Percentiles rank a stretch among this genome's conserved stretches.
phyloP scores from a whole-genome alignment of 1,140 invertebrate species.

The Hyposmocoma kahamanoa region DNA sequence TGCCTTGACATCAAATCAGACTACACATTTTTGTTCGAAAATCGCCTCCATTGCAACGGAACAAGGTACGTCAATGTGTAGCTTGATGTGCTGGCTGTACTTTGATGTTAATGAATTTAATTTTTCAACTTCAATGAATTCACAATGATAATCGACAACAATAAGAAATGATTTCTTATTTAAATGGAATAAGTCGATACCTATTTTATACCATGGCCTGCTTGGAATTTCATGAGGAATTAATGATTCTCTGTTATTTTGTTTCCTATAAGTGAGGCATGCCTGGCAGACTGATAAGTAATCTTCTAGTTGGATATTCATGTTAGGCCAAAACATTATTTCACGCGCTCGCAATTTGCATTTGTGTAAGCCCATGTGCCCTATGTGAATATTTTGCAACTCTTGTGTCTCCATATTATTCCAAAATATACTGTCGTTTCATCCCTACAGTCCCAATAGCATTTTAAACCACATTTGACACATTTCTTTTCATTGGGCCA shows the following conservation, averaged over 20 bases:
- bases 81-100: too few species aligned
- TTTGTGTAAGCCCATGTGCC: background rate
- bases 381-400: background rate
- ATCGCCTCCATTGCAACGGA: too few species aligned
- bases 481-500: background rate
- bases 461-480: background rate
- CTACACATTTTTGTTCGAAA: constrained; percentile 20
- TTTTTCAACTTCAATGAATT: constrained; percentile 30
- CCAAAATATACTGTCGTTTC: background rate
- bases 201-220: constrained; percentile 3
- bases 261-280: constrained; percentile 1
- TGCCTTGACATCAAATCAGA: constrained; percentile 47
- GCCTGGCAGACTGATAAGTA: constrained; percentile 5
- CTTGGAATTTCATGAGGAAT: constrained; percentile 31
- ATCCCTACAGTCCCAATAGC: background rate
- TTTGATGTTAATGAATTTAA: constrained; percentile 8
- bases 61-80: too few species aligned
- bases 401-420: background rate
- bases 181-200: constrained; percentile 35
- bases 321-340: constrained; percentile 10
- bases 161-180: constrained; percentile 34
- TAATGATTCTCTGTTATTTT: constrained; percentile 33
- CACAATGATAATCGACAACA: constrained; percentile 42
- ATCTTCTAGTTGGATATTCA: constrained; percentile 5
- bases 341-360: background rate